Conservation (phyloP, 2,113 vertebrate genomes). For the Eclectus roratus region DNA sequence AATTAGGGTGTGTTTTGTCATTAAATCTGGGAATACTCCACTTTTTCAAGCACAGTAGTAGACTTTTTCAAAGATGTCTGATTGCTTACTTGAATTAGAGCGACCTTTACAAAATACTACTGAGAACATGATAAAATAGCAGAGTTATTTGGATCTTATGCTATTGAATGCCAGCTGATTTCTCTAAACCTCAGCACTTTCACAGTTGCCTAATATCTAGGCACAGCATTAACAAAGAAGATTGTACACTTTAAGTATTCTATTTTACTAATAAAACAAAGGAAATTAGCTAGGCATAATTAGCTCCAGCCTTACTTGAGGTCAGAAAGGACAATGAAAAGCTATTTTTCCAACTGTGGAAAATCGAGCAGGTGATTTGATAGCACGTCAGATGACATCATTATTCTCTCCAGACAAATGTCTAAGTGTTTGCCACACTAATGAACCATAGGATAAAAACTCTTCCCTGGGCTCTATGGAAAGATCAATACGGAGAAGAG, state of each 20-base stretch:
- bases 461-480: constrained; percentile 53
- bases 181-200: neutral
- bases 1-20: neutral
- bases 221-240: neutral
- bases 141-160: neutral
- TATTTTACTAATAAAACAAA: constrained; percentile 45
- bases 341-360: constrained; percentile 49
- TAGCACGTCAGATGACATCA: constrained; percentile 67
- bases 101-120: neutral
- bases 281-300: constrained; percentile 27
- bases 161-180: neutral
- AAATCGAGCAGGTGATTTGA: constrained; percentile 66
- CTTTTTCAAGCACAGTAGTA: neutral
- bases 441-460: constrained; percentile 70
- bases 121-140: neutral
- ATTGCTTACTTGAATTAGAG: neutral
- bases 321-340: constrained; percentile 46
- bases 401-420: constrained; percentile 67
- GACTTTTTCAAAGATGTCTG: neutral
- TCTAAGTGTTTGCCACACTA: constrained; percentile 67
- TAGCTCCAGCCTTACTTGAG: neutral
- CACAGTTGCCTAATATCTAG: neutral
- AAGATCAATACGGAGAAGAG: constrained; percentile 70
- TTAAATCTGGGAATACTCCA: neutral
- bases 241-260: neutral